These are phyloP conservation scores for Dipodomys merriami DNA, from an alignment of 2,113 vertebrate species.

Conservation along the genomic window DNA sequence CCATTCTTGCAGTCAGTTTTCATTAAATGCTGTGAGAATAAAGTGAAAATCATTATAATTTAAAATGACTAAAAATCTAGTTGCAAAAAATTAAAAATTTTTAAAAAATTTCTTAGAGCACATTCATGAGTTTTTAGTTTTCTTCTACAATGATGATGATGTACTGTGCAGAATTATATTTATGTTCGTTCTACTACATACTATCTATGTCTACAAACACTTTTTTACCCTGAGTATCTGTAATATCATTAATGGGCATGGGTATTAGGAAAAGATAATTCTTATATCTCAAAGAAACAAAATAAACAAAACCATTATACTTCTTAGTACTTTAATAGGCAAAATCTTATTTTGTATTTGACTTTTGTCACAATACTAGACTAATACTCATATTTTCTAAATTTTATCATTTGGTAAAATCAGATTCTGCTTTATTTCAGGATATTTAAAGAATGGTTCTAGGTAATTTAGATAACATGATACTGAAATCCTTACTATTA, in stretches of 20 bases:
- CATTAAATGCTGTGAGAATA: constrained; percentile 89
- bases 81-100: neutral
- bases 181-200: constrained; percentile 32
- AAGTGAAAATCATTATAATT: constrained; percentile 81
- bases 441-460: constrained; percentile 43
- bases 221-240: constrained; percentile 58
- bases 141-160: constrained; percentile 40
- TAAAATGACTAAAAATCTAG: constrained; percentile 62
- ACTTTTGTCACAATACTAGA: constrained; percentile 29
- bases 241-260: constrained; percentile 5
- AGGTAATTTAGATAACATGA: constrained; percentile 51
- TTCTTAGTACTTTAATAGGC: constrained; percentile 58
- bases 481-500: constrained; percentile 20
- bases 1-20: constrained; percentile 95
- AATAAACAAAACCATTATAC: constrained; percentile 39
- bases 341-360: constrained; percentile 62
- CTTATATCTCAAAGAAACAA: neutral
- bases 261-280: constrained; percentile 35
- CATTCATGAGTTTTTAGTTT: constrained; percentile 52
- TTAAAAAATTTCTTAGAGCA: constrained; percentile 24
- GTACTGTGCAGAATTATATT: constrained; percentile 1
- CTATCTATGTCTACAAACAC: neutral
- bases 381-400: constrained; percentile 48
- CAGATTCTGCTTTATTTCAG: constrained; percentile 44
- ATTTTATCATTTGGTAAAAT: constrained; percentile 53